These are phyloP conservation scores for Apocrypta bakeri DNA, from an alignment of 1,140 invertebrate species.

Conservation along the genomic window DNA sequence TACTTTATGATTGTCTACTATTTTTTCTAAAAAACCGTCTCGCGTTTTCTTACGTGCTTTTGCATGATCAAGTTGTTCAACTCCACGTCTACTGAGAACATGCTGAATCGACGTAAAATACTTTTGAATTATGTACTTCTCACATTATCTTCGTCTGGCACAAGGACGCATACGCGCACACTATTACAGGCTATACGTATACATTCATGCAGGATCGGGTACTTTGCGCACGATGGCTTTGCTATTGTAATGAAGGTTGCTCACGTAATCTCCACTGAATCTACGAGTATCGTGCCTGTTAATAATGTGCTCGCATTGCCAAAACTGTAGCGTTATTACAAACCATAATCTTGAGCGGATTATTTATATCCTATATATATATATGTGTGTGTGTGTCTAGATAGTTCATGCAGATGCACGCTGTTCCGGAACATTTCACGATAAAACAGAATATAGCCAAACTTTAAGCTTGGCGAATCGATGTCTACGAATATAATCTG, in stretches of 20 bases:
- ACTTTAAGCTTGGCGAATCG: not conserved
- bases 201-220: conserved; percentile 12
- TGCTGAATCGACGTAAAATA: not conserved
- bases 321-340: conserved; percentile 51
- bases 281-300: conserved; percentile 53
- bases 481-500: too few species aligned
- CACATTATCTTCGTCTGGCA: not conserved
- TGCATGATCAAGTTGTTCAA: too few species aligned
- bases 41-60: too few species aligned
- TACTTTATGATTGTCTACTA: too few species aligned
- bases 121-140: not conserved
- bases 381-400: conserved; percentile 21
- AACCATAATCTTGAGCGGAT: conserved; percentile 49
- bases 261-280: conserved; percentile 57
- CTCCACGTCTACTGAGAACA: too few species aligned
- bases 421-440: not conserved
- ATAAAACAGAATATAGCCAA: not conserved
- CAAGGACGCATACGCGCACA: not conserved
- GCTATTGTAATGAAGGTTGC: conserved; percentile 45
- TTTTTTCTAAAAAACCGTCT: too few species aligned
- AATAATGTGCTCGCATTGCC: conserved; percentile 54
- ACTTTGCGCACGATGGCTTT: conserved; percentile 8
- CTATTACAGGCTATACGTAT: conserved; percentile 1
- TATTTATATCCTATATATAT: conserved; percentile 45
- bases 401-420: not conserved